These are phyloP conservation scores for Sprattus sprattus DNA, from an alignment of 2,113 vertebrate genomes.

Conservation along the genomic window DNA sequence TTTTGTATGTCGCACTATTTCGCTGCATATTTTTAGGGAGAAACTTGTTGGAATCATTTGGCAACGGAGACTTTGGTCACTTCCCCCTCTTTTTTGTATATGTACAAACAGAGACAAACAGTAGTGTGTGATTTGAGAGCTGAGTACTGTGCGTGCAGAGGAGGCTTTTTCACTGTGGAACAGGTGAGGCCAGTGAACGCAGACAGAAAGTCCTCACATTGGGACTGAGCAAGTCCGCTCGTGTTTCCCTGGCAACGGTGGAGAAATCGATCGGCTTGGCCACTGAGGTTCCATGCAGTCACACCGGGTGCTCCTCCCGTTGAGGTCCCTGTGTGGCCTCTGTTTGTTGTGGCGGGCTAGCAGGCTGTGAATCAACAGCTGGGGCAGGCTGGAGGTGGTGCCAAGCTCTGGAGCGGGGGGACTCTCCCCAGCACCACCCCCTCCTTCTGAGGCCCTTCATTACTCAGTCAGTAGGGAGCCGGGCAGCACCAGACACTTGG, in stretches of 20 bases:
- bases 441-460: slow-evolving; percentile 69
- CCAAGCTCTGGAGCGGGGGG: slow-evolving; percentile 52
- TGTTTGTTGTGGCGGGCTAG: slow-evolving; percentile 67
- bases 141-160: background rate
- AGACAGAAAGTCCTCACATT: slow-evolving; percentile 50
- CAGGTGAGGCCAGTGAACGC: slow-evolving; percentile 61
- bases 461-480: slow-evolving; percentile 69
- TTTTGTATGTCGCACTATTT: background rate
- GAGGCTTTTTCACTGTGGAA: slow-evolving; percentile 38
- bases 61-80: slow-evolving; percentile 47
- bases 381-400: slow-evolving; percentile 53
- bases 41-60: background rate
- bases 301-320: slow-evolving; percentile 36
- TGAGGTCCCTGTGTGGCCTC: slow-evolving; percentile 62
- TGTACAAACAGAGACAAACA: background rate
- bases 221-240: slow-evolving; percentile 54
- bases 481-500: slow-evolving; percentile 72
- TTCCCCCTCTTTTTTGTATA: background rate
- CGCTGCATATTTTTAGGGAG: background rate
- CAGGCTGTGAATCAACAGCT: slow-evolving; percentile 71
- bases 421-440: slow-evolving; percentile 42
- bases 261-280: slow-evolving; percentile 57
- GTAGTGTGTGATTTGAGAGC: slow-evolving; percentile 19
- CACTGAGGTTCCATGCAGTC: slow-evolving; percentile 44
- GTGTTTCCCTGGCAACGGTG: slow-evolving; percentile 65